Conservation (phyloP, 1,140 invertebrate species). For the Drosophila eugracilis region DNA sequence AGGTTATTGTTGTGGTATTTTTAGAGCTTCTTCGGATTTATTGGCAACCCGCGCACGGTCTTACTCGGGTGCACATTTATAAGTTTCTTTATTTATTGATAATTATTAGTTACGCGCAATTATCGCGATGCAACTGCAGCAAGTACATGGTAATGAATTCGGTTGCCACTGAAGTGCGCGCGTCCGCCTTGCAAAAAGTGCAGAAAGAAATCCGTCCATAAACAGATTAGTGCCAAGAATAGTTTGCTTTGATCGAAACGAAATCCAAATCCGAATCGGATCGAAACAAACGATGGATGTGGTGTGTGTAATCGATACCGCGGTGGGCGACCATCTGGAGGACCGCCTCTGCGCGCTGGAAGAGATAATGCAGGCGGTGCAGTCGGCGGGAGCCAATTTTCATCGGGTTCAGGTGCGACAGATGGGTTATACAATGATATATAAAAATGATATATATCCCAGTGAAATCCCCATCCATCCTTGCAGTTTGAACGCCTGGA, state of each 20-base stretch:
- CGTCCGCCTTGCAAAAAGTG: slow-evolving; percentile 24
- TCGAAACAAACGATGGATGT: slow-evolving; percentile 91
- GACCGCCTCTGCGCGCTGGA: slow-evolving; percentile 93
- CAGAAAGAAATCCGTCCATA: slow-evolving; percentile 47
- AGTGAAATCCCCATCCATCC: not conserved
- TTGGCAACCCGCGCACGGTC: not conserved
- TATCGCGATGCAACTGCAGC: slow-evolving; percentile 62
- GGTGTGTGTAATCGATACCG: slow-evolving; percentile 94
- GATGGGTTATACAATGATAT: slow-evolving; percentile 58
- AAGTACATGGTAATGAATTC: slow-evolving; percentile 70
- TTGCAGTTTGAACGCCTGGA: slow-evolving; percentile 93
- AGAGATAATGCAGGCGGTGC: slow-evolving; percentile 93
- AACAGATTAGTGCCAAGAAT: slow-evolving; percentile 58
- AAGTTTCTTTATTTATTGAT: slow-evolving; percentile 58
- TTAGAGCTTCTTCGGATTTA: not conserved
- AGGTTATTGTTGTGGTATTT: not conserved
- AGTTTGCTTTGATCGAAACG: slow-evolving; percentile 39
- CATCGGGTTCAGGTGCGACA: slow-evolving; percentile 91
- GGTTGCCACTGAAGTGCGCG: slow-evolving; percentile 50
- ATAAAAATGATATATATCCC: not conserved
- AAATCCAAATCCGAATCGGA: slow-evolving; percentile 14
- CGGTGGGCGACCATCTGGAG: slow-evolving; percentile 89
- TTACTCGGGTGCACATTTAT: slow-evolving; percentile 53
- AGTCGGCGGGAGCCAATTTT: slow-evolving; percentile 91
- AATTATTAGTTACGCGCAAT: slow-evolving; percentile 58